Evolutionary conservation across 2,113 vertebrate genomes (phyloP), one percentile per base, ranked within the genome.

Genomic region (Nettapus auritus): DNA sequence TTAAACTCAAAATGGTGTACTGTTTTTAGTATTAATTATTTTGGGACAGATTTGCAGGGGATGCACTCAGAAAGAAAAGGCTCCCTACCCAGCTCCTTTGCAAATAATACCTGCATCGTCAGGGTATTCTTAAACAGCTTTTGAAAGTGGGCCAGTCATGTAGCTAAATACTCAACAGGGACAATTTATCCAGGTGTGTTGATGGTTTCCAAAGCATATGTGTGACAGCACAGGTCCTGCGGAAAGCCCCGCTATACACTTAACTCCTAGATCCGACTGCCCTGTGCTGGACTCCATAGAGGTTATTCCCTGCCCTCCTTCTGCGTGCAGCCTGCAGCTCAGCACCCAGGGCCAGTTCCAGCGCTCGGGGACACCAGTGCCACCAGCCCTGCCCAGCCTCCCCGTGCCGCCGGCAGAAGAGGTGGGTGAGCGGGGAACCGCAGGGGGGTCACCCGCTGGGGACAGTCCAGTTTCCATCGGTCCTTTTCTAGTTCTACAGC

Each of bases 231-330:
- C 44, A 31, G n/a, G 16, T 44, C 2, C 3, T 5, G 0, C 17
- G 67, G 34, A 36, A 63, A 63, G 66, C 50, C 60, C 46, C 64
- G 66, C 20, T 50, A 13, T 2, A 6, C 8, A 2, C 48, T 8
- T 23, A 38, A 36, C 77, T 80, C 68, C 36, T 25, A 13, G 34
- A 69, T 33, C 21, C 76, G 55, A 13, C 15, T 8, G 10, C 9
- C 16, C 7, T 0, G 1, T 48, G 40, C 42, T 28, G 22, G 57
- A 29, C 31, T 36, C 2, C 2, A 9, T 11, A 0, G 0, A 44
- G 46, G 31, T 10, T n/a, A 19, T 48, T 76, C 44, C 55, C 56
- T 38, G 3, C 56, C 50, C 22, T 9, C 8, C 13, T 36, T 33
- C 44, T 3, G 9, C 16, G 9, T 38, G 23, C 34, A 57, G 55